Evolutionary conservation across 1,140 invertebrate genomes (phyloP).

Genomic region (Eriosoma lanigerum): DNA sequence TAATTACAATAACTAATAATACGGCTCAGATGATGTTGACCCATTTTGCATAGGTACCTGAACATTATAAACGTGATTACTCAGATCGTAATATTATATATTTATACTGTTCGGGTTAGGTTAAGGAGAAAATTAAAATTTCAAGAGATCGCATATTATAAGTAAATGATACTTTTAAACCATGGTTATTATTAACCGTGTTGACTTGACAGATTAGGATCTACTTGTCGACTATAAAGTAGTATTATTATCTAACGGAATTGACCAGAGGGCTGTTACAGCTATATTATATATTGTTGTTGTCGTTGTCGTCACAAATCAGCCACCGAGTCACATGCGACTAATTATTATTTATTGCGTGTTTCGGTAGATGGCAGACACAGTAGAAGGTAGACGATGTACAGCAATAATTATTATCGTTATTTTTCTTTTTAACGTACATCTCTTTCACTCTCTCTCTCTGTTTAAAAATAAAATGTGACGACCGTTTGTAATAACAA

Average conservation of each 20-base stretch:
- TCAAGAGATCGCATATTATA: neutral
- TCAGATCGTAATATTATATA: neutral
- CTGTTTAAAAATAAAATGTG: too few relatives aligned
- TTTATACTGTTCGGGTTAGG: neutral
- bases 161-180: neutral
- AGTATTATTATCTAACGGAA: neutral
- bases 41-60: neutral
- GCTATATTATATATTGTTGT: too few relatives aligned
- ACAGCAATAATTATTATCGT: neutral
- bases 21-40: neutral
- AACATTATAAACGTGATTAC: neutral
- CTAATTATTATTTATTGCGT: neutral
- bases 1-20: neutral
- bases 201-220: neutral
- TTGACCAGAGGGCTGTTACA: neutral
- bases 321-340: neutral
- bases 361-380: neutral
- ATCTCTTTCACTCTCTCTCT: too few relatives aligned
- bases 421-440: neutral
- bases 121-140: neutral
- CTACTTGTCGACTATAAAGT: neutral
- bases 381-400: neutral
- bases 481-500: too few relatives aligned
- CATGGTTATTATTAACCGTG: neutral
- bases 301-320: neutral